phyloP scores from a whole-genome alignment of 2,113 vertebrate genomes.

The Hyla sarda region DNA sequence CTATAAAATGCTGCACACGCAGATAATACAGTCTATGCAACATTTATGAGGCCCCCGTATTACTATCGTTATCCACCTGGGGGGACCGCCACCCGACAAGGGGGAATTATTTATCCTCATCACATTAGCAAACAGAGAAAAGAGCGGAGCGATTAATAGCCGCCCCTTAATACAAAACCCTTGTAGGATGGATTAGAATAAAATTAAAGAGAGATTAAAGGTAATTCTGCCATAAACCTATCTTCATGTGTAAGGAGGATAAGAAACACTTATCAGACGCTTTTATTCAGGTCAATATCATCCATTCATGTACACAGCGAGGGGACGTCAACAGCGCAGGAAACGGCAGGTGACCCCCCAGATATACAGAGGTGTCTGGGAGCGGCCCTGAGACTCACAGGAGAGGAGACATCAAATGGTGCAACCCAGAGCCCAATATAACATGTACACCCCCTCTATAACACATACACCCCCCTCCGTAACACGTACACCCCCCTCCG shows the following conservation, averaged over 20 bases:
- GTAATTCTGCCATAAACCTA: conserved; percentile 20
- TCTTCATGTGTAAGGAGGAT: not conserved
- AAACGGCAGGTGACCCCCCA: not conserved
- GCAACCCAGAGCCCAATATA: no score
- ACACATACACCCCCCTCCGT: no score
- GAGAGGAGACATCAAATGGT: no score
- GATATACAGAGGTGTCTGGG: not conserved
- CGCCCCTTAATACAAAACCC: conserved; percentile 18
- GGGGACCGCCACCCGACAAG: not conserved
- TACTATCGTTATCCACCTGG: not conserved
- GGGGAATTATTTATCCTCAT: not conserved
- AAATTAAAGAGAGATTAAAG: conserved; percentile 40
- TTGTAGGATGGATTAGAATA: conserved; percentile 14
- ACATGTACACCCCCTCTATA: no score
- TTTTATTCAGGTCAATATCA: conserved; percentile 24
- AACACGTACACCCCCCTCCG: no score
- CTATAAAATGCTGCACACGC: not conserved
- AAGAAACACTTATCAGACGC: conserved; percentile 21
- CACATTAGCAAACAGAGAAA: not conserved
- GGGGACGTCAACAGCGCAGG: not conserved
- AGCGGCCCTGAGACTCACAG: no score
- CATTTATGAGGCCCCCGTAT: not conserved
- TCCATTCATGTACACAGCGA: not conserved
- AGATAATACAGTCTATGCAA: not conserved
- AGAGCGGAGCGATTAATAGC: conserved; percentile 12